A percentile compares a stretch with the other conserved stretches of the same genome.
phyloP scores from a whole-genome alignment of 1,140 invertebrate species.

The Aphelenchoides fujianensis region DNA sequence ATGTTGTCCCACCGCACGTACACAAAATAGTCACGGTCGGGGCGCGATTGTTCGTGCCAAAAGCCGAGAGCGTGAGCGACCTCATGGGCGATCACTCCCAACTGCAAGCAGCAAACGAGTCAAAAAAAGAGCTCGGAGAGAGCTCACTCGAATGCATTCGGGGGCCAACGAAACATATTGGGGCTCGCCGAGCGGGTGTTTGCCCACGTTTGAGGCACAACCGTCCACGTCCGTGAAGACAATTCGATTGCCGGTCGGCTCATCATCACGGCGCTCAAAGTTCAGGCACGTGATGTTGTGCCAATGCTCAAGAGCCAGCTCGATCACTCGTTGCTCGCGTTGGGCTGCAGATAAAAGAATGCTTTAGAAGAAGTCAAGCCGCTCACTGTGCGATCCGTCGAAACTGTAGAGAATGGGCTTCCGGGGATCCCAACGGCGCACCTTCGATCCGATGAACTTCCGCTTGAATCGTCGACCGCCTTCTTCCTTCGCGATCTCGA shows the following conservation, averaged over 20 bases:
- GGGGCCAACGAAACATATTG: constrained; percentile 62
- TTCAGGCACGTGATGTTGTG: constrained; percentile 62
- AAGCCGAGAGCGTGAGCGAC: constrained; percentile 63
- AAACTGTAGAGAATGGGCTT: constrained; percentile 62
- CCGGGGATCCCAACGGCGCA: constrained; percentile 58
- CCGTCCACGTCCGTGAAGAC: constrained; percentile 62
- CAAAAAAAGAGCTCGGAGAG: neutral
- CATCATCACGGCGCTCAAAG: constrained; percentile 57
- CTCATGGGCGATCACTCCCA: constrained; percentile 64
- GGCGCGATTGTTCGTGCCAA: constrained; percentile 62
- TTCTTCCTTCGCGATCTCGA: constrained; percentile 35
- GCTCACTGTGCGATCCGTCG: constrained; percentile 63
- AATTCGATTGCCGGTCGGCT: constrained; percentile 57
- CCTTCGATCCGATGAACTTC: constrained; percentile 62
- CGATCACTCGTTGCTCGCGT: constrained; percentile 59
- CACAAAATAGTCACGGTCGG: constrained; percentile 55
- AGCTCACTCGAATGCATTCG: constrained; percentile 59
- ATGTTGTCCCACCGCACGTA: constrained; percentile 59
- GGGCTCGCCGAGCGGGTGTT: constrained; percentile 60
- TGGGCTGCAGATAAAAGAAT: constrained; percentile 53
- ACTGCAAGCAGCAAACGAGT: constrained; percentile 28
- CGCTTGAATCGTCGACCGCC: constrained; percentile 49
- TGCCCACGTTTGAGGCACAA: constrained; percentile 56
- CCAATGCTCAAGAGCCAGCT: constrained; percentile 62
- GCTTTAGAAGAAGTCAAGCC: too few relatives aligned